Evolutionary conservation across 2,797 vertebrate genomes (phyloP), one percentile per base, ranked within the genome.

Genomic region (Strix occidentalis): DNA sequence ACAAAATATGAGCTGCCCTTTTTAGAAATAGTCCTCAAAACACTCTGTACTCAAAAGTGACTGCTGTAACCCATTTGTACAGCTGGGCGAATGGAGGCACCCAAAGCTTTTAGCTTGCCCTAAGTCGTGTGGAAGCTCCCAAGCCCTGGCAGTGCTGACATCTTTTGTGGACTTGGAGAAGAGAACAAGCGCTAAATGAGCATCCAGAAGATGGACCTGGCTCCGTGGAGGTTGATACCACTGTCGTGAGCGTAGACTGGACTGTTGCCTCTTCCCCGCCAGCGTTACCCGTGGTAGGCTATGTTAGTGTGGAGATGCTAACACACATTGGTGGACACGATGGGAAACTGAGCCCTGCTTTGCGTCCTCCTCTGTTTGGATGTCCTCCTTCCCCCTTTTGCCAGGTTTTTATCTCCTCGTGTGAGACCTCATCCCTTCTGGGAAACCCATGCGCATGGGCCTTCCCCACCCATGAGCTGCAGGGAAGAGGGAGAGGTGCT

Each of bases 281-380:
- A 2, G 14, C 0, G 0, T 20, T 25, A 2, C n/a, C 50, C 4
- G 0, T 23, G 83, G 6, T 5, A 2, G 93, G 60, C 58, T 60
- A 11, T 10, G 0, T 20, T 26, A 66, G 16, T 7, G 0, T 0
- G 0, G 69, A 7, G 84, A 39, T 81, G 70, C 28, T 6, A 7
- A 1, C 45, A 21, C 13, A 3, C 4, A 0, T 33, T 51, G 17
- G n/a, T 6, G 16, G 50, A 3, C 8, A 0, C 0, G 1, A 16
- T n/a, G 53, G 74, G 18, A n/a, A 28, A 2, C 39, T 1, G 3
- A 76, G 53, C 58, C 58, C 58, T 50, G 61, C 25, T 48, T n/a
- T 1, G 3, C 37, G 41, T 48, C 16, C 28, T 61, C 35, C n/a
- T 80, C 64, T 46, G 37, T 43, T 26, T 10, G 53, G 28, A 5